Conservation (phyloP, 1,140 invertebrate species). For the Aricia agestis region DNA sequence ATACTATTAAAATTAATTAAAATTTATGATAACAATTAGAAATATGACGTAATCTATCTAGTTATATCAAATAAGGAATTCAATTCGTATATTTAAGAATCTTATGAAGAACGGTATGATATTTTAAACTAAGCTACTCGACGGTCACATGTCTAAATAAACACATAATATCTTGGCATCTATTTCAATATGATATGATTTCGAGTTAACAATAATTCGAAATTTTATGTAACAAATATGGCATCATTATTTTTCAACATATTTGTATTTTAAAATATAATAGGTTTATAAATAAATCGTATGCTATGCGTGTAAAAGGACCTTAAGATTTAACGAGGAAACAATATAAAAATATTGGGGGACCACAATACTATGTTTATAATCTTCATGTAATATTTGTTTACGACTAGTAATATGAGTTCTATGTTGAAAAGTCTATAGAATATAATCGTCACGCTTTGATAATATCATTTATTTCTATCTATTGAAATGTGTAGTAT, state of each 20-base stretch:
- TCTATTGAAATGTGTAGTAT: not conserved
- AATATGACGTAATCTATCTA: not conserved
- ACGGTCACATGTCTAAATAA: not conserved
- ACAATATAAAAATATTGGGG: not conserved
- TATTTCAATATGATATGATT: slow-evolving; percentile 15
- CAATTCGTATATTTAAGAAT: not conserved
- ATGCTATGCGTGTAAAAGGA: not conserved
- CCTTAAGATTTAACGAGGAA: not conserved
- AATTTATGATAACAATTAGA: slow-evolving; percentile 1
- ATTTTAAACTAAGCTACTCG: not conserved
- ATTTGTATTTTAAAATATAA: not conserved
- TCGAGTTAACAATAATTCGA: not conserved
- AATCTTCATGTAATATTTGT: not conserved
- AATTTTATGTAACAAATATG: not conserved
- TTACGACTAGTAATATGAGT: not conserved
- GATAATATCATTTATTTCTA: not conserved
- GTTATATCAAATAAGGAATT: not conserved
- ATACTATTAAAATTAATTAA: not conserved
- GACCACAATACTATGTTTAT: not conserved
- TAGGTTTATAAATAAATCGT: not conserved
- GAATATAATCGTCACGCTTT: not conserved
- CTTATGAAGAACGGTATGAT: not conserved
- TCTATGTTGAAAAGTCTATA: not conserved
- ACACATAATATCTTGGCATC: not conserved
- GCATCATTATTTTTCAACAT: not conserved